Conservation (phyloP, 2,888 invertebrate genomes). For the Corythucha ciliata region DNA sequence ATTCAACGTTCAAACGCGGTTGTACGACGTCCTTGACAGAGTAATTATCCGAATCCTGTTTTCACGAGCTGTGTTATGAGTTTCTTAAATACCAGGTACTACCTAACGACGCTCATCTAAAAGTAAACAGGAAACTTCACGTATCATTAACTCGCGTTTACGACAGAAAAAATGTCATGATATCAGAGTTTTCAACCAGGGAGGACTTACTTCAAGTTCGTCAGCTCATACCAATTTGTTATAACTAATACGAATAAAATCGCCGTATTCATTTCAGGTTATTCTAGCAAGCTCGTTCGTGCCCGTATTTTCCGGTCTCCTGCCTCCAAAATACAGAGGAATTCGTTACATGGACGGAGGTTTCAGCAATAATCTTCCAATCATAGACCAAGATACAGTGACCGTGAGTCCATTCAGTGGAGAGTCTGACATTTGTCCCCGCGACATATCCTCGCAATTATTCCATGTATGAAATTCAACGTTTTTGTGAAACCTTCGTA, state of each 20-base stretch:
- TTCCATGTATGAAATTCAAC: too few species aligned
- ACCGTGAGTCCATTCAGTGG: constrained; percentile 96
- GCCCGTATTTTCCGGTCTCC: constrained; percentile 85
- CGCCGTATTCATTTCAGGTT: too few species aligned
- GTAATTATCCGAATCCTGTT: too few species aligned
- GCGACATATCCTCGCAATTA: constrained; percentile 72
- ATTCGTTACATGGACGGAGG: constrained; percentile 92
- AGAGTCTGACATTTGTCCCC: constrained; percentile 91
- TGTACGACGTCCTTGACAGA: constrained; percentile 77
- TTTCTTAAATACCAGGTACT: constrained; percentile 72
- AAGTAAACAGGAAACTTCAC: constrained; percentile 82
- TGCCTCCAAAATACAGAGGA: constrained; percentile 82
- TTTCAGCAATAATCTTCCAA: constrained; percentile 88
- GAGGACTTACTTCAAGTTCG: constrained; percentile 87
- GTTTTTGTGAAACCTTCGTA: too few species aligned
- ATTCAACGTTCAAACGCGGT: too few species aligned
- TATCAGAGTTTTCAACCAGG: constrained; percentile 83
- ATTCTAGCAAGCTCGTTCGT: constrained; percentile 90
- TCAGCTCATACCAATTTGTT: too few species aligned
- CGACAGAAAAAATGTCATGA: constrained; percentile 91
- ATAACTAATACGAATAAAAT: too few species aligned
- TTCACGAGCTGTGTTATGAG: too few species aligned
- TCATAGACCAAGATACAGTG: constrained; percentile 85
- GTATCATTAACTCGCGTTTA: constrained; percentile 89
- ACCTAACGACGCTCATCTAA: constrained; percentile 81